Evolutionary conservation across 2,888 invertebrate species (phyloP), one percentile per base, ranked within the genome.

Genomic region (Drosophila siamana): DNA sequence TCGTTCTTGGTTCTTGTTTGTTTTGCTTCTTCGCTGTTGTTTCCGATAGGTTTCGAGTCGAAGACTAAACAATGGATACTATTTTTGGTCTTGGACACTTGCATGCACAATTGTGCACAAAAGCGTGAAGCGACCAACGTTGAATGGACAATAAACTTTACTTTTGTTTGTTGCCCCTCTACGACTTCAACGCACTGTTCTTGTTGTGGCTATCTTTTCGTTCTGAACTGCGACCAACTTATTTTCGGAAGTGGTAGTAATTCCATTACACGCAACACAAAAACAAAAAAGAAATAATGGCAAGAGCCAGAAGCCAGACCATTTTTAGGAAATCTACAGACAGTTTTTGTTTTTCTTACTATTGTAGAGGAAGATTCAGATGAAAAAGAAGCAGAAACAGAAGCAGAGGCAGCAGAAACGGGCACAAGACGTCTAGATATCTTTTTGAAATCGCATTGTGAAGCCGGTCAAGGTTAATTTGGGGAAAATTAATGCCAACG

Each of bases 401-500:
- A 26, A 7, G 26, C 26, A 47, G 47, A 26, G 50, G 48, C 41
- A 44, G 66, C 52, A 66, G 73, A 74, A 78, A 78, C 74, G 72
- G 72, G 81, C 69, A 73, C 89, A 72, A 66, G 24, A 30, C 59
- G 71, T 85, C 71, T 82, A 68, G 65, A 64, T 70, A 78, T 66
- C 59, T 67, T 68, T 64, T 71, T 73, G 22, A 40, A 61, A 54
- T 74, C 66, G 64, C 74, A 85, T 85, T 84, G 74, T 77, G 69
- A 89, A 80, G 84, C 79, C 88, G 90, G 90, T 90, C 90, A 89
- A 89, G 89, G 89, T 90, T 84, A 89, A 78, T 89, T 75, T 89
- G 69, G 78, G 67, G 69, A 79, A 88, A 86, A 84, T 78, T 59
- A 78, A 63, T 68, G 76, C 71, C 70, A 46, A 50, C 41, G 56